Evolutionary conservation across 2,888 invertebrate genomes (phyloP).

Genomic region (Hirtodrosophila trivittata): DNA sequence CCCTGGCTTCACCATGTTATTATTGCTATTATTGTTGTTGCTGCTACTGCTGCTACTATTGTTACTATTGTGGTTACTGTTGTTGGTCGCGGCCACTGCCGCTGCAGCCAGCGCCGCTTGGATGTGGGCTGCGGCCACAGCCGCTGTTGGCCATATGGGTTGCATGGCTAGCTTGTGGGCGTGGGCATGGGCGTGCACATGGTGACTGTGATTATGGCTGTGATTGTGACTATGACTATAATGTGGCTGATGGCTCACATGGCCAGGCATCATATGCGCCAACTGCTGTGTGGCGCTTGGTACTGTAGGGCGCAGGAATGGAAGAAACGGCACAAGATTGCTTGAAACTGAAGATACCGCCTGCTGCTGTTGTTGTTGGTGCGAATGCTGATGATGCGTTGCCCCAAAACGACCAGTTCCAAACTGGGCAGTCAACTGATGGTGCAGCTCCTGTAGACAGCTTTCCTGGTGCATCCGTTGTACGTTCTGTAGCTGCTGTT

Average conservation of each 20-base stretch:
- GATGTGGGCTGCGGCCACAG: constrained; percentile 90
- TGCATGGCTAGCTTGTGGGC: constrained; percentile 75
- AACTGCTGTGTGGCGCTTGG: constrained; percentile 81
- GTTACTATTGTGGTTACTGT: constrained; percentile 46
- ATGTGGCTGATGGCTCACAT: constrained; percentile 31
- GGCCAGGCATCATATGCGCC: constrained; percentile 77
- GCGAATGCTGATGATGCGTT: constrained; percentile 51
- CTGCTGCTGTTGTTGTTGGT: constrained; percentile 34
- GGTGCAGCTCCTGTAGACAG: constrained; percentile 81
- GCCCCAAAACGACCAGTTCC: constrained; percentile 47
- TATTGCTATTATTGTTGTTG: constrained; percentile 3
- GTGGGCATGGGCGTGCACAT: constrained; percentile 24
- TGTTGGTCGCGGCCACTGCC: constrained; percentile 65
- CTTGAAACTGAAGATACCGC: constrained; percentile 26
- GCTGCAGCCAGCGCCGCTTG: constrained; percentile 82
- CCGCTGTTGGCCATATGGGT: constrained; percentile 85
- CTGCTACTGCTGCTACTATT: constrained; percentile 18
- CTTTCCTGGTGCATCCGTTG: constrained; percentile 78
- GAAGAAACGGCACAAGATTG: constrained; percentile 80
- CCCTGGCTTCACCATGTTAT: constrained; percentile 4
- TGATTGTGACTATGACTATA: constrained; percentile 35
- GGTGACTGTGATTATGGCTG: constrained; percentile 8
- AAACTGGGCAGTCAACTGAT: constrained; percentile 80
- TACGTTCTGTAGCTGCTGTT: constrained; percentile 67
- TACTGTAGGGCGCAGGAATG: constrained; percentile 80